A percentile compares a stretch with the other conserved stretches of the same genome.
Conservation (phyloP, 1,140 invertebrate species). For the Coptotermes formosanus region DNA sequence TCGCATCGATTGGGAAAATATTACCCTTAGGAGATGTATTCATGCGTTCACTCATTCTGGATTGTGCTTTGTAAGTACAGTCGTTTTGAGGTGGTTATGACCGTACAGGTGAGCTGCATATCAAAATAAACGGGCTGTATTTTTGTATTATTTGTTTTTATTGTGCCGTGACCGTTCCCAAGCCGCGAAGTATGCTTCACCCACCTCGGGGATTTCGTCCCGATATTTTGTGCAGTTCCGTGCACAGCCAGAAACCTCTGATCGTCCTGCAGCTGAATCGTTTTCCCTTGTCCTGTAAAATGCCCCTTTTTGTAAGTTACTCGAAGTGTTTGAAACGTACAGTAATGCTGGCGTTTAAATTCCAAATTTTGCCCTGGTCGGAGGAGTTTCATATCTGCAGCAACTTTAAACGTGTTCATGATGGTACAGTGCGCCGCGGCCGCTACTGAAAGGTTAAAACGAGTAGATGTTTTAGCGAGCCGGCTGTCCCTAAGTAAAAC, state of each 20-base stretch:
- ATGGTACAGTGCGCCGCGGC: too few relatives aligned
- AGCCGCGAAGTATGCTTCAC: neutral
- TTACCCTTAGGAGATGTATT: conserved; percentile 13
- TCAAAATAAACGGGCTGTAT: neutral
- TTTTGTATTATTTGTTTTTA: neutral
- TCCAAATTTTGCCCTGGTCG: too few relatives aligned
- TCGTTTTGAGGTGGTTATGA: conserved; percentile 14
- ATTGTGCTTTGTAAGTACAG: neutral
- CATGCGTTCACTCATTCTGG: neutral
- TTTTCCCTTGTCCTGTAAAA: neutral
- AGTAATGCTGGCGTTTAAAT: too few relatives aligned
- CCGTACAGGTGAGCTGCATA: neutral
- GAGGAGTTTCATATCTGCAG: too few relatives aligned
- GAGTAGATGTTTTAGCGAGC: too few relatives aligned
- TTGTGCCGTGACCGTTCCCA: neutral
- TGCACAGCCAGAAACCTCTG: neutral
- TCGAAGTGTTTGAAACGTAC: too few relatives aligned
- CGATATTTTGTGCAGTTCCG: neutral
- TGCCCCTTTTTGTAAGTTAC: too few relatives aligned
- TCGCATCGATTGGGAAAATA: conserved; percentile 18
- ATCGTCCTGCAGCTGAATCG: neutral
- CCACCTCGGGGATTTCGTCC: neutral
- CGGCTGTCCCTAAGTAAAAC: too few relatives aligned
- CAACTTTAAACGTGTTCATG: too few relatives aligned
- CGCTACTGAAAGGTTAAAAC: too few relatives aligned